Conservation (phyloP, 1,140 invertebrate genomes). For the Caenorhabditis latens region DNA sequence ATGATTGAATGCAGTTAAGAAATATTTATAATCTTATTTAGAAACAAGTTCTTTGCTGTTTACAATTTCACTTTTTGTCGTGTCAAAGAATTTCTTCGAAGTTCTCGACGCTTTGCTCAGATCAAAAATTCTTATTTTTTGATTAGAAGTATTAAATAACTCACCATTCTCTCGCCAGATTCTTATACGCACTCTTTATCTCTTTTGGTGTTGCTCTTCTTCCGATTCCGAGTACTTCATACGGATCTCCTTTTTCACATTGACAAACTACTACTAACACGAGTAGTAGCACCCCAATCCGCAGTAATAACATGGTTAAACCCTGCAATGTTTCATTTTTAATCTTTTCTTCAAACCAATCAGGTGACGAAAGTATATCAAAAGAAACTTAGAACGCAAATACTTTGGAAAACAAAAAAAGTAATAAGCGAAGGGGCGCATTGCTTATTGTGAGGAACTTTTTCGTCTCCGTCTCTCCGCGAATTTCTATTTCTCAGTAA, state of each 20-base stretch:
- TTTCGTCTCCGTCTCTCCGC: conserved; percentile 27
- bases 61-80: no score
- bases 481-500: not conserved
- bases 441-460: not conserved
- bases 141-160: not conserved
- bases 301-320: conserved; percentile 37
- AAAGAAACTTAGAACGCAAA: not conserved
- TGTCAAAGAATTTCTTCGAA: no score
- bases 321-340: not conserved
- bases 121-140: no score
- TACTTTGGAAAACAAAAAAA: conserved; percentile 11
- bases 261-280: not conserved
- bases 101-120: no score
- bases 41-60: no score
- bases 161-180: conserved; percentile 73
- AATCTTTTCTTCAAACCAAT: conserved; percentile 1
- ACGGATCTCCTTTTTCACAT: conserved; percentile 62
- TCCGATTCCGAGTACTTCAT: conserved; percentile 68
- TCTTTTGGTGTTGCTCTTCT: conserved; percentile 68
- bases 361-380: not conserved
- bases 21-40: no score
- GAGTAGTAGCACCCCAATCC: not conserved
- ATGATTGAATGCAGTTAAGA: no score
- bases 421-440: not conserved
- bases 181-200: conserved; percentile 76